Evolutionary conservation across 1,140 invertebrate species (phyloP), one percentile per base, ranked within the genome.

Genomic region (Pseudomyrmex gracilis): DNA sequence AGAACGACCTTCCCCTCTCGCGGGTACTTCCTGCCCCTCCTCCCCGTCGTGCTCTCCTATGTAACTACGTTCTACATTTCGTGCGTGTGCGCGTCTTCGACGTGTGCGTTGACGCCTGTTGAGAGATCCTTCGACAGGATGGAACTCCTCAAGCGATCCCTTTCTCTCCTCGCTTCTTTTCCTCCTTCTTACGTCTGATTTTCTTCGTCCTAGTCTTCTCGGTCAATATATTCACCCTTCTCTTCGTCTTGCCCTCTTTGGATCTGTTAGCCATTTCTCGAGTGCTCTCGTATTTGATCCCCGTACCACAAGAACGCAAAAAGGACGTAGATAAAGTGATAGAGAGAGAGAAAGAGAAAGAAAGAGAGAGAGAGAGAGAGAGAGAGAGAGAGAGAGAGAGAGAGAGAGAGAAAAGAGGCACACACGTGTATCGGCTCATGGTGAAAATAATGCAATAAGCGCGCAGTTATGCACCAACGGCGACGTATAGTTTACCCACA

Each of bases 361-460:
- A 45, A 15, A 34, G 57, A 2, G 34, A 7, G 45, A 43, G 24
- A 15, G 61, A 55, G 12, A 61, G 68, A 64, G 34, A 12, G 43
- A 45, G 17, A 34, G 57, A 2, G 34, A 7, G 51, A 15, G 51
- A 64, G 43, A 24, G 22, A 61, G 53, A 58, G 34, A 34, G n/a
- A 13, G 45, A 43, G 55, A 15, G 61, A 55, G 15, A 61, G 76
- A 64, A 49, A 63, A 9, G 34, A 67, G 67, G 45, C 45, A 63
- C 83, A 85, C 85, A 86, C 86, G 86, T 87, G 85, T 86, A 87
- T 87, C 86, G 85, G 85, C 57, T 84, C 82, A 84, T 83, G 87
- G 76, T 88, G 85, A 88, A 88, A 88, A 88, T 88, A 88, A 85
- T 61, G 85, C 87, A 85, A 88, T 88, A 88, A 88, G 83, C 87